Percentiles rank a stretch among this genome's conserved stretches.
These are phyloP conservation scores for Lanistes nyassanus DNA, from an alignment of 1,140 invertebrate species.

Conservation along the genomic window DNA sequence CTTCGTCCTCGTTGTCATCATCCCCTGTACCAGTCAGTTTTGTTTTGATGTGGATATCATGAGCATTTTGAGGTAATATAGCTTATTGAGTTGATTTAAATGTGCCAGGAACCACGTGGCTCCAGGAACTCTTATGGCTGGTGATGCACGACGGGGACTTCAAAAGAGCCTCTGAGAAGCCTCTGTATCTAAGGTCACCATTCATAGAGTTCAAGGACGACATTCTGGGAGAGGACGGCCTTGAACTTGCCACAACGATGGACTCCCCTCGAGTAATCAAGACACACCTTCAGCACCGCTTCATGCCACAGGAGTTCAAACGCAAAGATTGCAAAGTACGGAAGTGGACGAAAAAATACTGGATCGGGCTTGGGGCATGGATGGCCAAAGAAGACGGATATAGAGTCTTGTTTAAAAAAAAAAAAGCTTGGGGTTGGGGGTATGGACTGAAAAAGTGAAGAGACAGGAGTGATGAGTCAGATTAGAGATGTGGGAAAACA, in stretches of 20 bases:
- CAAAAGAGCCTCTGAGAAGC: conserved; percentile 76
- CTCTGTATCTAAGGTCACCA: conserved; percentile 72
- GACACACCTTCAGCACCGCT: conserved; percentile 52
- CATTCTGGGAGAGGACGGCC: conserved; percentile 56
- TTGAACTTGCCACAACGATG: conserved; percentile 55
- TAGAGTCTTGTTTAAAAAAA: neutral
- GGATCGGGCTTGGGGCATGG: too few relatives aligned
- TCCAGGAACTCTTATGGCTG: conserved; percentile 89
- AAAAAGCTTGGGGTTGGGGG: too few relatives aligned
- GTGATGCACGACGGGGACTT: conserved; percentile 81
- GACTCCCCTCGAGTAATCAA: conserved; percentile 59
- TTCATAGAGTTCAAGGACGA: conserved; percentile 71
- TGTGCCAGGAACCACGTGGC: conserved; percentile 83
- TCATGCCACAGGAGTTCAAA: conserved; percentile 45
- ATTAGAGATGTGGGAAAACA: too few relatives aligned
- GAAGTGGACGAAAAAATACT: neutral
- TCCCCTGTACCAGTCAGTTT: too few relatives aligned
- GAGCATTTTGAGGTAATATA: too few relatives aligned
- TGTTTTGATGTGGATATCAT: too few relatives aligned
- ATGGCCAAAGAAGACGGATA: too few relatives aligned
- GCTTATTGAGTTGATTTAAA: too few relatives aligned
- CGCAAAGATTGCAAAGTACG: conserved; percentile 49
- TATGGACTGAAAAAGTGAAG: too few relatives aligned
- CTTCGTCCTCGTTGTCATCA: too few relatives aligned
- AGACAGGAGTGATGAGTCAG: too few relatives aligned